A percentile compares a stretch with the other conserved stretches of the same genome.
Conservation (phyloP, 2,888 invertebrate genomes). For the Cantharis flavilabris region DNA sequence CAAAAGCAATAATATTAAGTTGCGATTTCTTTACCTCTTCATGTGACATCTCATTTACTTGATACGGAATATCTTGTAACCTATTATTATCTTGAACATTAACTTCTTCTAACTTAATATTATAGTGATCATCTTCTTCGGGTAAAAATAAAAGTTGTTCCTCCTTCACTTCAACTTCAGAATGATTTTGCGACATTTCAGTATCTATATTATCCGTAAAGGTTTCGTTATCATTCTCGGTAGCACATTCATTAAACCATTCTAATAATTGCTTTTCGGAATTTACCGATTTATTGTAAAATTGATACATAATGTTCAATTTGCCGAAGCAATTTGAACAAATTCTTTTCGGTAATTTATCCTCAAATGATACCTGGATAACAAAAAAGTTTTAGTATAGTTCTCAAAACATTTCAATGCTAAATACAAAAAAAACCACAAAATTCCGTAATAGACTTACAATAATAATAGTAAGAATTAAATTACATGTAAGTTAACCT, state of each 20-base stretch:
- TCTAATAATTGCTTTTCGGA: background rate
- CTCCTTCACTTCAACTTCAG: background rate
- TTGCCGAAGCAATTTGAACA: background rate
- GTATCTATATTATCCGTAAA: background rate
- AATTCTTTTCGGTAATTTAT: background rate
- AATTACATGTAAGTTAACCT: background rate
- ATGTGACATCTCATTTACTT: background rate
- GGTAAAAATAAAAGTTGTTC: background rate
- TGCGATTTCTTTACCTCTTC: background rate
- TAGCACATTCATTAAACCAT: background rate
- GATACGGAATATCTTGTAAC: background rate
- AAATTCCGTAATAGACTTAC: background rate
- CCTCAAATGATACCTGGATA: background rate
- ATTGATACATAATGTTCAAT: background rate
- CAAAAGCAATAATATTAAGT: background rate
- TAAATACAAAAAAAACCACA: background rate
- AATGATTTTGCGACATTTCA: background rate
- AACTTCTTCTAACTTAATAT: background rate
- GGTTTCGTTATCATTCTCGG: background rate
- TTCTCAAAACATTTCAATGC: background rate
- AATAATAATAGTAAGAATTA: background rate
- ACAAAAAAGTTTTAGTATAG: background rate
- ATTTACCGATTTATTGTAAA: background rate
- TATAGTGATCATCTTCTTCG: background rate
- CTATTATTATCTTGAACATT: background rate